Evolutionary conservation across 2,888 invertebrate species (phyloP).

Genomic region (Scaptomyza cyrtandrae): DNA sequence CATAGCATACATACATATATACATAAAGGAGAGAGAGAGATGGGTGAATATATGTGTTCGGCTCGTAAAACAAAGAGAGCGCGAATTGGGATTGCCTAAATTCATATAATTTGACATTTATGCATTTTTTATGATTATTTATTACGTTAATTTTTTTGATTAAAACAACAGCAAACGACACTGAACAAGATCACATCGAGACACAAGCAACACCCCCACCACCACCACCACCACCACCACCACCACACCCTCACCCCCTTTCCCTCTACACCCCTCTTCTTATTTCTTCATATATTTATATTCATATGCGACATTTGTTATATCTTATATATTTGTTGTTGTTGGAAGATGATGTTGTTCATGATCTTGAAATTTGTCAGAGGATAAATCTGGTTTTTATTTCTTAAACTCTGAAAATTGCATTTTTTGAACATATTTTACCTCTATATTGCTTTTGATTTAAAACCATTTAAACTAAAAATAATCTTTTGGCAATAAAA

Average conservation of each 20-base stretch:
- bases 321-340: constrained; percentile 3
- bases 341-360: constrained; percentile 23
- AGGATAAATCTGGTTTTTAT: too few relatives aligned
- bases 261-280: not conserved
- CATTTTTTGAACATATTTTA: too few relatives aligned
- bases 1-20: not conserved
- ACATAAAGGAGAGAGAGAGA: not conserved
- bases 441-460: too few relatives aligned
- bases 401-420: too few relatives aligned
- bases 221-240: too few relatives aligned
- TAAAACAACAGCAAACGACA: constrained; percentile 49
- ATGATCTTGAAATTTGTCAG: constrained; percentile 34
- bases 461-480: not conserved
- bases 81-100: constrained; percentile 34
- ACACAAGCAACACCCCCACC: not conserved
- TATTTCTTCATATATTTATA: constrained; percentile 25
- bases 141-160: constrained; percentile 65
- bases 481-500: not conserved
- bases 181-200: too few relatives aligned
- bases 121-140: constrained; percentile 69
- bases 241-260: too few relatives aligned
- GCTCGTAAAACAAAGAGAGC: constrained; percentile 19
- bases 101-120: constrained; percentile 69
- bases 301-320: constrained; percentile 41
- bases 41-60: not conserved